phyloP scores from a whole-genome alignment of 2,113 vertebrate species.

The Sula dactylatra region DNA sequence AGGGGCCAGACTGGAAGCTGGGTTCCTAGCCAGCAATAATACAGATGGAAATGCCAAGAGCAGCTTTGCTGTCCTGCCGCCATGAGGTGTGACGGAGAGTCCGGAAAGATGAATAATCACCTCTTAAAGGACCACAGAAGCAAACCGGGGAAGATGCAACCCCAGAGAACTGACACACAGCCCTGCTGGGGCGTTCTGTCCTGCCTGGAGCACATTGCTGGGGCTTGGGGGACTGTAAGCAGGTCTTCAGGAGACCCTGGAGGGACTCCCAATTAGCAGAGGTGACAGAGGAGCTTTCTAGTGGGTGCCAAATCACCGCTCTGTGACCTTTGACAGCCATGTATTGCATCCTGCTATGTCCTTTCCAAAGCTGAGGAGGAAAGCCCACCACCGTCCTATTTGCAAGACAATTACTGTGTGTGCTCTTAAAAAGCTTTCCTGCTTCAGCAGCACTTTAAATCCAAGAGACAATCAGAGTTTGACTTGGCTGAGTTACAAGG shows the following conservation, averaged over 20 bases:
- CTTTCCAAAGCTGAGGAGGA: not conserved
- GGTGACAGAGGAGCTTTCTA: not conserved
- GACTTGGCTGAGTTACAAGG: constrained; percentile 49
- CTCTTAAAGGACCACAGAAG: not conserved
- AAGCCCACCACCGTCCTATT: not conserved
- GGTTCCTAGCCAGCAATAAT: constrained; percentile 37
- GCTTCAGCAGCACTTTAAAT: constrained; percentile 41
- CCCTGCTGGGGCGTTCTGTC: not conserved
- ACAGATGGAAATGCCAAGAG: constrained; percentile 32
- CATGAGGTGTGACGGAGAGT: not conserved
- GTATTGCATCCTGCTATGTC: not conserved
- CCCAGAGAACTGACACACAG: not conserved
- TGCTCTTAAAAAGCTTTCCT: constrained; percentile 12
- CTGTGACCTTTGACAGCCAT: not conserved
- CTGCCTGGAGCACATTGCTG: rapidly evolving
- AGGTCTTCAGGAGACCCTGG: not conserved
- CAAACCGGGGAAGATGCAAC: not conserved
- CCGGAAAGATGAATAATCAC: not conserved
- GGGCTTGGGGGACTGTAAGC: not conserved
- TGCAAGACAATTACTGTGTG: not conserved
- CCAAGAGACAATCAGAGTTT: constrained; percentile 26
- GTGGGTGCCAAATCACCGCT: not conserved
- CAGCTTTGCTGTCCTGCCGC: not conserved
- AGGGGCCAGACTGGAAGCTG: constrained; percentile 57
- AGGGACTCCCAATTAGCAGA: not conserved